Percentiles rank a stretch among this genome's conserved stretches.
Evolutionary conservation across 2,113 vertebrate species (phyloP).

Genomic region (Scortum barcoo): DNA sequence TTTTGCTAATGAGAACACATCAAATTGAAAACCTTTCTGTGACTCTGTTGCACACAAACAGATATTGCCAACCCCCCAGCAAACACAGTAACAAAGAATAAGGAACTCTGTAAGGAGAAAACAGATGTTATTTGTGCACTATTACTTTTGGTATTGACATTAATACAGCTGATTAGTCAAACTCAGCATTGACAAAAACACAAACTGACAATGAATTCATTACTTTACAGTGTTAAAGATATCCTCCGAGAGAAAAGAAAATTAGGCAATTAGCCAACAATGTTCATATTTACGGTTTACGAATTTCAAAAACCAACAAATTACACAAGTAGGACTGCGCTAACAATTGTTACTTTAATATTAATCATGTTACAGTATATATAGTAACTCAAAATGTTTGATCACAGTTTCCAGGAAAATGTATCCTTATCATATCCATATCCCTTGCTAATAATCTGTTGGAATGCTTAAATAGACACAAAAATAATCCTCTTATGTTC

Average conservation of each 20-base stretch:
- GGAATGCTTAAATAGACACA: neutral
- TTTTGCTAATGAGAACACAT: neutral
- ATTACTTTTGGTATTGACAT: neutral
- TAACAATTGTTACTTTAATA: neutral
- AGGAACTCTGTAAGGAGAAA: neutral
- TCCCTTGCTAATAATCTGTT: slow-evolving; percentile 3
- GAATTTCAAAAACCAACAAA: neutral
- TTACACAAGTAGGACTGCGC: too few species aligned
- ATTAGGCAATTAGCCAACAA: too few species aligned
- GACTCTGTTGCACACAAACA: neutral
- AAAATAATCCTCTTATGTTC: neutral
- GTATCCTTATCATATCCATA: neutral
- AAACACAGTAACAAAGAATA: neutral
- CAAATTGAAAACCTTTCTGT: neutral
- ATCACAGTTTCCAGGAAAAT: neutral
- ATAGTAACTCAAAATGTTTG: neutral
- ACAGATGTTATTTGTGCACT: neutral
- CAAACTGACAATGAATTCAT: neutral
- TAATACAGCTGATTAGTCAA: slow-evolving; percentile 1
- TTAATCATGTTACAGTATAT: neutral
- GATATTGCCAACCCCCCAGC: neutral
- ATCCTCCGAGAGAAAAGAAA: too few species aligned
- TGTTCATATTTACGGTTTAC: neutral
- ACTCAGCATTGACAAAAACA: neutral
- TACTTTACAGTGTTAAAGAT: too few species aligned